Evolutionary conservation across 2,113 vertebrate species (phyloP), one percentile per base, ranked within the genome.

Genomic region (Seriola dumerili): DNA sequence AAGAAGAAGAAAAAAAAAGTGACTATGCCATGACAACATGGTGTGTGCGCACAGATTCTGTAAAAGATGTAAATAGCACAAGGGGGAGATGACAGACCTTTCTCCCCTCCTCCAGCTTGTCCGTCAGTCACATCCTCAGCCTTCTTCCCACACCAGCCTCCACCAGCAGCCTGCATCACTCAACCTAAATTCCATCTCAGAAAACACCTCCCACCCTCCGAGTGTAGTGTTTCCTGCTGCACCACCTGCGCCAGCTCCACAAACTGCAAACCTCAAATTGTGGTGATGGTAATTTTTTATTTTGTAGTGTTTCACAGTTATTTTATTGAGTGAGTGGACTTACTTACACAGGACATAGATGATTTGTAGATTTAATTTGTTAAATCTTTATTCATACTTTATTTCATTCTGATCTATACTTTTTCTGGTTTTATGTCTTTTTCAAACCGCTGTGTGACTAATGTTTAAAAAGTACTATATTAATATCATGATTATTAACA

Each of bases 111-210:
- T 72, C 78, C 85, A 25, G 64, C 68, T 80, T 58, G 74, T 89
- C 86, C 65, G 1, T 91, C 90, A 90, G 23, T 88, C 76, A 83
- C 77, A 79, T 80, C 80, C 21, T 74, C 73, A 78, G 72, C 38
- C 54, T 74, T 55, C 87, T 76, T 88, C 85, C 81, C 77, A 91
- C 90, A 69, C 70, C 50, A 67, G 64, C 79, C 80, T 84, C 82
- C 48, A 80, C 38, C 44, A 50, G 70, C 61, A 67, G 70, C 66
- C 65, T 63, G 44, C 84, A 74, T 78, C 84, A 76, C 72, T 88
- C 80, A 73, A 64, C 67, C 74, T 72, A 69, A 86, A 83, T 76
- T 80, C 52, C 64, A 59, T 86, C 65, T 85, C 29, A 72, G 78
- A 79, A 55, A 87, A 65, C 81, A 77, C 80, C 78, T 72, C 87